Percentiles rank a stretch among this genome's conserved stretches.
Evolutionary conservation across 1,140 invertebrate genomes (phyloP).

Genomic region (Chrysomallon squamiferum): DNA sequence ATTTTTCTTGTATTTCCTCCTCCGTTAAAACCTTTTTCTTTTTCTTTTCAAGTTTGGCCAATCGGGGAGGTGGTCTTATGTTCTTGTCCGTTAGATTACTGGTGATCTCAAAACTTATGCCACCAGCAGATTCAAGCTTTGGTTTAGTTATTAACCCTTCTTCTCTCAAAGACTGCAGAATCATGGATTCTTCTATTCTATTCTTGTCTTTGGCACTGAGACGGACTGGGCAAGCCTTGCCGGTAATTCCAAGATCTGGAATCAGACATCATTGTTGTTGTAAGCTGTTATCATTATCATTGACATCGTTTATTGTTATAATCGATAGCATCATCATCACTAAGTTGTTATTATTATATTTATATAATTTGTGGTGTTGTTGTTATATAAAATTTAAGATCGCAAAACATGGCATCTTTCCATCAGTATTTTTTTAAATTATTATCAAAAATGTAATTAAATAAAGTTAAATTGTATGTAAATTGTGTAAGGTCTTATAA

Average conservation of each 20-base stretch:
- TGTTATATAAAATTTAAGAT: too few species aligned
- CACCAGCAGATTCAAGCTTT: constrained; percentile 44
- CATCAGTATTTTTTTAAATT: too few species aligned
- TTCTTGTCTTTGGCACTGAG: constrained; percentile 58
- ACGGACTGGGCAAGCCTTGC: constrained; percentile 46
- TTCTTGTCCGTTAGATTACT: constrained; percentile 5
- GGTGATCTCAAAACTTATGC: constrained; percentile 54
- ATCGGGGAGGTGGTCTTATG: constrained; percentile 30
- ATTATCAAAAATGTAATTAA: too few species aligned
- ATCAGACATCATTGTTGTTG: too few species aligned
- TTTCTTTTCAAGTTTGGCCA: constrained; percentile 46
- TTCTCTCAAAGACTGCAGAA: constrained; percentile 56
- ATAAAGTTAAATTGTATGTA: too few species aligned
- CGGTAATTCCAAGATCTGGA: constrained; percentile 55
- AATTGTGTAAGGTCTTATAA: too few species aligned
- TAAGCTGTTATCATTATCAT: too few species aligned
- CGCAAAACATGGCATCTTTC: too few species aligned
- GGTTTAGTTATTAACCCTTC: constrained; percentile 60
- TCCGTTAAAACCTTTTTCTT: constrained; percentile 44
- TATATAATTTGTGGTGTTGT: too few species aligned
- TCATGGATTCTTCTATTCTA: constrained; percentile 49
- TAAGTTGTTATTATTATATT: too few species aligned
- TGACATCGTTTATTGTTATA: too few species aligned
- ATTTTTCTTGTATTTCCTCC: constrained; percentile 49
- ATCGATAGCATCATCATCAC: too few species aligned